Evolutionary conservation across 35 echinoderm and acorn worm species (phyloP).

Genomic region (Heliocidaris tuberculata): DNA sequence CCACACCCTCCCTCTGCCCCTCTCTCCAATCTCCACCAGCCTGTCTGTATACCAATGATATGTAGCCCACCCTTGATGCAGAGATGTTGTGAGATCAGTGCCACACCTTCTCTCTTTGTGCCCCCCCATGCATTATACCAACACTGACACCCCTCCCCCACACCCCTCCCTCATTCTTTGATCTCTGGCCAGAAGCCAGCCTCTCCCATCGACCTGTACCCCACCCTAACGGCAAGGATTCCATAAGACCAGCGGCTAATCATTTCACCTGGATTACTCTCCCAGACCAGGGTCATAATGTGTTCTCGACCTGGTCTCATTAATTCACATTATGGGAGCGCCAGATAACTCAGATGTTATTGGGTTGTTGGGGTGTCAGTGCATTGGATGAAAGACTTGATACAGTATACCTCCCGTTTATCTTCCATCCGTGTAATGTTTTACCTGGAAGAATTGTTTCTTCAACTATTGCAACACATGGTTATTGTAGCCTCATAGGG

Average conservation of each 20-base stretch:
- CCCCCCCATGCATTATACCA: background rate
- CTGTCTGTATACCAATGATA: too few species aligned
- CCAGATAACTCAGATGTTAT: background rate
- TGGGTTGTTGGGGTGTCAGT: background rate
- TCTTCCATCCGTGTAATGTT: too few species aligned
- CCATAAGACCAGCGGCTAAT: background rate
- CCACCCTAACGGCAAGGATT: background rate
- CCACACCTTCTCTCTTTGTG: too few species aligned
- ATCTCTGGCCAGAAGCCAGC: background rate
- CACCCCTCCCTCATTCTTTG: background rate
- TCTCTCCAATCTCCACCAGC: too few species aligned
- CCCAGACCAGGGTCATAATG: slow-evolving; percentile 30
- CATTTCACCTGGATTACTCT: background rate
- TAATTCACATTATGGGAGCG: slow-evolving; percentile 33
- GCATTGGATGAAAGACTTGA: background rate
- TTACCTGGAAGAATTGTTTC: too few species aligned
- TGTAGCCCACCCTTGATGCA: too few species aligned
- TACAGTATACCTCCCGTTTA: background rate
- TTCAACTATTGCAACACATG: too few species aligned
- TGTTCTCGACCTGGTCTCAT: slow-evolving; percentile 34
- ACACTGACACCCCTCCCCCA: background rate
- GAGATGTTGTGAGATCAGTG: too few species aligned
- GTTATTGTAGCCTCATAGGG: too few species aligned
- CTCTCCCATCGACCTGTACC: background rate
- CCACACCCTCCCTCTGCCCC: too few species aligned